A percentile compares a stretch with the other conserved stretches of the same genome.
Conservation (phyloP, 2,888 invertebrate genomes). For the Hyposoter dolosus region DNA sequence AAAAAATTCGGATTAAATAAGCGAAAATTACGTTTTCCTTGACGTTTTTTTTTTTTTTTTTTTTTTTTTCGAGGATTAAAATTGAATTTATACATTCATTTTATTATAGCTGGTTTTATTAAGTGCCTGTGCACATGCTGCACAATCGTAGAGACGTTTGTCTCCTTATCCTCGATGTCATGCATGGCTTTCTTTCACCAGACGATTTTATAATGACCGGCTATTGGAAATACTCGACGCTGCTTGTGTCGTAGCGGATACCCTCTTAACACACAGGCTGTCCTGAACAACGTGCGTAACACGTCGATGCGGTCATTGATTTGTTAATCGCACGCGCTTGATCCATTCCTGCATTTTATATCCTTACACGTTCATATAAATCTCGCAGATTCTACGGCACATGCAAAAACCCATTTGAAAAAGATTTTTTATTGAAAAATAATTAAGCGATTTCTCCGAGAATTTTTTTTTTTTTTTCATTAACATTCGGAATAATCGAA, state of each 20-base stretch:
- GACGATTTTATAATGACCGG: conserved; percentile 59
- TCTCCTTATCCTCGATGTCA: conserved; percentile 49
- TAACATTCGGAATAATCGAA: not conserved
- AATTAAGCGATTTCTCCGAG: not conserved
- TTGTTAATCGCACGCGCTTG: conserved; percentile 63
- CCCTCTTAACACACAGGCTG: conserved; percentile 34
- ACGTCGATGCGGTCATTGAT: conserved; percentile 68
- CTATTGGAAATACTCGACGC: conserved; percentile 55
- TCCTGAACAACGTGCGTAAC: conserved; percentile 57
- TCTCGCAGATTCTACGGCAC: not conserved
- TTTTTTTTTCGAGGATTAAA: not conserved
- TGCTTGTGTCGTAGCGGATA: not conserved
- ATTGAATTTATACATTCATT: not conserved
- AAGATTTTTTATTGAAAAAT: not conserved
- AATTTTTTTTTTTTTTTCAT: not conserved
- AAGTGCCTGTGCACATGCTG: conserved; percentile 7
- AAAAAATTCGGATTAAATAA: not conserved
- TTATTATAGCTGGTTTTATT: not conserved
- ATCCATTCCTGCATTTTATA: conserved; percentile 16
- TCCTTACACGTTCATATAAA: not conserved
- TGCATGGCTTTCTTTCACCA: conserved; percentile 58
- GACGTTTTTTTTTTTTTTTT: not conserved
- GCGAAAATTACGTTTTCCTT: not conserved
- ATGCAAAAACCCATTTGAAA: not conserved
- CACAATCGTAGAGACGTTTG: conserved; percentile 28